A percentile compares a stretch with the other conserved stretches of the same genome.
These are phyloP conservation scores for Microchrysa polita DNA, from an alignment of 2,888 invertebrate species.

Conservation along the genomic window DNA sequence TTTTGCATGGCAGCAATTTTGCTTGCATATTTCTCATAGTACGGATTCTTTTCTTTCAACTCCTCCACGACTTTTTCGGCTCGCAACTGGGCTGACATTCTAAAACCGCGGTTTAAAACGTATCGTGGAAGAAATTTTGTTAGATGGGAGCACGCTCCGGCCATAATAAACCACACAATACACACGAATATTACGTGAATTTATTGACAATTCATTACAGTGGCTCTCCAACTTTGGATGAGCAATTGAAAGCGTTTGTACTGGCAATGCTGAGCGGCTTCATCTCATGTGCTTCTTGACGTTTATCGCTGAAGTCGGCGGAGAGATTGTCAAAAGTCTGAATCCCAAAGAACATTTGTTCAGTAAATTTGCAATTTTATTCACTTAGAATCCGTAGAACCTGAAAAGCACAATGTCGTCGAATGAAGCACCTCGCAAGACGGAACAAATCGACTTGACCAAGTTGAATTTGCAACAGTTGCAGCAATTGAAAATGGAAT, in stretches of 20 bases:
- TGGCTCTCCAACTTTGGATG: not conserved
- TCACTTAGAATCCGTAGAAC: not conserved
- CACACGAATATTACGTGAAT: not conserved
- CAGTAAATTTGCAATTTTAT: slow-evolving; percentile 27
- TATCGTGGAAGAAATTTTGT: not conserved
- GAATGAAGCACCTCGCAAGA: slow-evolving; percentile 70
- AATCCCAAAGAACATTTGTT: slow-evolving; percentile 20
- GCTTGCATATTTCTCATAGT: slow-evolving; percentile 81
- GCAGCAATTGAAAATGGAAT: slow-evolving; percentile 83
- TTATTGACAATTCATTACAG: too few species aligned
- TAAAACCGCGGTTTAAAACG: slow-evolving; percentile 55
- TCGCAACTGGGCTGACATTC: slow-evolving; percentile 63
- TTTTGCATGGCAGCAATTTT: slow-evolving; percentile 80
- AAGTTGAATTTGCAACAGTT: slow-evolving; percentile 84
- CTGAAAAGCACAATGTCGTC: slow-evolving; percentile 48
- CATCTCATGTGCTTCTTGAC: slow-evolving; percentile 32
- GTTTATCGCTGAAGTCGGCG: not conserved
- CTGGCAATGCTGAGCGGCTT: slow-evolving; percentile 6
- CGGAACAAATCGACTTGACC: slow-evolving; percentile 82
- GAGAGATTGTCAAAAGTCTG: not conserved
- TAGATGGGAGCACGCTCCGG: not conserved
- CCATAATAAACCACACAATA: slow-evolving; percentile 25
- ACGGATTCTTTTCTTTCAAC: slow-evolving; percentile 73
- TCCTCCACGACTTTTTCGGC: slow-evolving; percentile 67
- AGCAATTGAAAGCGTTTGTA: not conserved